A percentile compares a stretch with the other conserved stretches of the same genome.
Evolutionary conservation across 2,888 invertebrate species (phyloP).

Genomic region (Microplitis deprimator): DNA sequence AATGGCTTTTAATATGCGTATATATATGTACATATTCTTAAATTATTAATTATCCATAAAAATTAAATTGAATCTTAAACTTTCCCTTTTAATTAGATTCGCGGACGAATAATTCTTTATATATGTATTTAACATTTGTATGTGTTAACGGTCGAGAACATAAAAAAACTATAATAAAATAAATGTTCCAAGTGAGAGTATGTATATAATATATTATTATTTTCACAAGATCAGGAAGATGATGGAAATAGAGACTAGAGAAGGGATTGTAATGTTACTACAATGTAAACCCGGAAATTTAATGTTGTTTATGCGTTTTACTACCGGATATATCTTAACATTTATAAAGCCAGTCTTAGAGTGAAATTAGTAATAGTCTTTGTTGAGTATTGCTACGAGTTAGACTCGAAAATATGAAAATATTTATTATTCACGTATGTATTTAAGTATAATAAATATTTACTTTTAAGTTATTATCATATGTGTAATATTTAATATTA

Average conservation of each 20-base stretch:
- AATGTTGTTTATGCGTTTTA: slow-evolving; percentile 26
- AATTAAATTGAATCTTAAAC: slow-evolving; percentile 22
- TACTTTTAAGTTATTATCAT: too few relatives aligned
- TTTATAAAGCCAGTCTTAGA: slow-evolving; percentile 58
- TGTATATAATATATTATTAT: not conserved
- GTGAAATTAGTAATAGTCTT: slow-evolving; percentile 55
- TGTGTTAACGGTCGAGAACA: too few relatives aligned
- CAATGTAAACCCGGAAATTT: slow-evolving; percentile 32
- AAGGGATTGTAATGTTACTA: not conserved
- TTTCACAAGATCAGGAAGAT: not conserved
- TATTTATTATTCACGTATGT: slow-evolving; percentile 47
- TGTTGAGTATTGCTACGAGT: slow-evolving; percentile 30
- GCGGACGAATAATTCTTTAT: not conserved
- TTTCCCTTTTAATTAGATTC: slow-evolving; percentile 33
- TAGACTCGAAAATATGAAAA: slow-evolving; percentile 27
- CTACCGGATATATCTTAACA: slow-evolving; percentile 53
- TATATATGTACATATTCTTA: slow-evolving; percentile 12
- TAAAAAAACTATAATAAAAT: not conserved
- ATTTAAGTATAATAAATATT: not conserved
- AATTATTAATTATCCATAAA: slow-evolving; percentile 2
- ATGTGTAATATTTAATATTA: not conserved
- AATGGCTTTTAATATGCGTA: not conserved
- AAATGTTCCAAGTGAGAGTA: not conserved
- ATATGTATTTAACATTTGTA: too few relatives aligned
- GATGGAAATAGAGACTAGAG: not conserved